A percentile compares a stretch with the other conserved stretches of the same genome.
Evolutionary conservation across 2,797 vertebrate species (phyloP).

Genomic region (Parauchenoglanis ngamensis): DNA sequence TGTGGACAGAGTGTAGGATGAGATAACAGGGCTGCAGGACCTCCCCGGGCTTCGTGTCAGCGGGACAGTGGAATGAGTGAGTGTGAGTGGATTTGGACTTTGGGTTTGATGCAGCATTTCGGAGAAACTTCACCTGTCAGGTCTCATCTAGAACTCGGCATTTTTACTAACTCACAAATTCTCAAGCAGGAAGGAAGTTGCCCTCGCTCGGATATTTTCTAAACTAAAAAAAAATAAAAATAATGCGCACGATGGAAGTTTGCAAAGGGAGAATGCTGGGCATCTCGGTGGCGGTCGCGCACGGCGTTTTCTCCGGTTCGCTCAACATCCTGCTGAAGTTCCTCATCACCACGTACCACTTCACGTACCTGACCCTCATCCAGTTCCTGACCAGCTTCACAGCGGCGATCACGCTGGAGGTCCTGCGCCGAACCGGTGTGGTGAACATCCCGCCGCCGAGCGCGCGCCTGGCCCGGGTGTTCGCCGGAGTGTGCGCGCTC

Average conservation of each 20-base stretch:
- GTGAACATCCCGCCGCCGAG: conserved; percentile 88
- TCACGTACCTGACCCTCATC: conserved; percentile 90
- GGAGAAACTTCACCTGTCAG: background rate
- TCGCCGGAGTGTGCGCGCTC: conserved; percentile 83
- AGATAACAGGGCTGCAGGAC: conserved; percentile 21
- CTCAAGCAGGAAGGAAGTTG: background rate
- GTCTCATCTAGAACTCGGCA: background rate
- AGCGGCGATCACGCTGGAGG: conserved; percentile 86
- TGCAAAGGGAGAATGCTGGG: conserved; percentile 82
- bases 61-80: background rate
- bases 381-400: conserved; percentile 89
- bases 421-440: conserved; percentile 82
- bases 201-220: background rate
- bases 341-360: conserved; percentile 87
- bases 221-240: conserved; percentile 24
- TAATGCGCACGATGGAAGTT: conserved; percentile 74
- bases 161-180: background rate
- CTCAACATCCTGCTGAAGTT: conserved; percentile 95
- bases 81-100: background rate
- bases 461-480: conserved; percentile 84
- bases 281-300: conserved; percentile 90
- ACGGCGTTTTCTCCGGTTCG: conserved; percentile 94
- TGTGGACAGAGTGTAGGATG: conserved; percentile 6
- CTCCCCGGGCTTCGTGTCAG: background rate
- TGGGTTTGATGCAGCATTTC: background rate